These are phyloP conservation scores for Bubo scandiacus DNA, from an alignment of 2,113 vertebrate genomes.

Conservation along the genomic window DNA sequence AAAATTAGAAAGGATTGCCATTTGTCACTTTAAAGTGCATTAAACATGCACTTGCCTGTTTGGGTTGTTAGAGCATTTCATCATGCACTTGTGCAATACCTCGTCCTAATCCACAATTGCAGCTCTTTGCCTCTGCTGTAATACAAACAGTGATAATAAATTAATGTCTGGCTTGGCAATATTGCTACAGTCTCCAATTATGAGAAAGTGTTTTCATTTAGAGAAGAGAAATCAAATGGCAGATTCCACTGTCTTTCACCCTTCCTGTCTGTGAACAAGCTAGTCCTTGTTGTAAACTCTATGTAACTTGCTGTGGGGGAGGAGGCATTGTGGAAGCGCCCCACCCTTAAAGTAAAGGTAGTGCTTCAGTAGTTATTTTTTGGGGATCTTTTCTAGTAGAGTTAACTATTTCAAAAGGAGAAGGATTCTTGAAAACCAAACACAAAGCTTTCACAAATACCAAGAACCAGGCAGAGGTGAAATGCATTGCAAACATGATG, in stretches of 20 bases:
- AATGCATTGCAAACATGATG: not conserved
- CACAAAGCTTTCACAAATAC: not conserved
- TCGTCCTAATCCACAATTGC: not conserved
- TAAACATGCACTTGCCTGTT: not conserved
- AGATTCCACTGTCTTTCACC: constrained; percentile 19
- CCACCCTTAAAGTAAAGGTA: not conserved
- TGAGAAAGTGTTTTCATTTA: constrained; percentile 20
- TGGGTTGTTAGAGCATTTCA: not conserved
- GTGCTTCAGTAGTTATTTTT: not conserved
- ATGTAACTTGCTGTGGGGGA: not conserved
- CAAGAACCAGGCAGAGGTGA: not conserved
- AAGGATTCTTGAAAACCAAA: not conserved
- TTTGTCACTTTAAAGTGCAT: not conserved
- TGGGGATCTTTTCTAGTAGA: not conserved
- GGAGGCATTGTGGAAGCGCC: not conserved
- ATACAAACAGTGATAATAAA: constrained; percentile 44
- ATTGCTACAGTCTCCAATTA: not conserved
- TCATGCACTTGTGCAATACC: constrained; percentile 11
- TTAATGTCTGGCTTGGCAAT: not conserved
- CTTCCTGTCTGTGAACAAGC: constrained; percentile 8
- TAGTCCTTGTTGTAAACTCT: not conserved
- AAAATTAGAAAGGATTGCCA: not conserved
- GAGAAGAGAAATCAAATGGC: constrained; percentile 9
- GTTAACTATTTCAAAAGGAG: not conserved
- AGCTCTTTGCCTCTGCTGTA: not conserved